A percentile compares a stretch with the other conserved stretches of the same genome.
Evolutionary conservation across 2,888 invertebrate species (phyloP).

Genomic region (Mesopsocus fuscifrons): DNA sequence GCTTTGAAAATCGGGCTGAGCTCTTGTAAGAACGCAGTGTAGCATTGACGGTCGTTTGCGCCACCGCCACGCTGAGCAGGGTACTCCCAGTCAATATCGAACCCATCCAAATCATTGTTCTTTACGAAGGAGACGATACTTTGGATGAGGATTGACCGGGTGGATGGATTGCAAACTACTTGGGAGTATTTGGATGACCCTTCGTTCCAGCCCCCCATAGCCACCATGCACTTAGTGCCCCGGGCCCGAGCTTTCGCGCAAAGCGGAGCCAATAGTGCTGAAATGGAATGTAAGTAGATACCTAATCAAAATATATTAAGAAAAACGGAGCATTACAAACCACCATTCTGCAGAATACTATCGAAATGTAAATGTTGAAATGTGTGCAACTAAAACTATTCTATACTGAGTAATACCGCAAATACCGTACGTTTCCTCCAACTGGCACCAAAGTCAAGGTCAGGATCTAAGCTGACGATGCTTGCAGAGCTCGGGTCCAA

Average conservation of each 20-base stretch:
- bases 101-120: constrained; percentile 42
- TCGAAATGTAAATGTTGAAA: too few species aligned
- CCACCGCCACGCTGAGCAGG: constrained; percentile 36
- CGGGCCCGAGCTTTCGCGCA: constrained; percentile 32
- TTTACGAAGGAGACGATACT: constrained; percentile 33
- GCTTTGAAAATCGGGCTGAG: too few species aligned
- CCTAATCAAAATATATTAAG: constrained; percentile 1
- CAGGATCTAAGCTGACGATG: background rate
- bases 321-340: background rate
- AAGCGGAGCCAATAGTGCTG: constrained; percentile 33
- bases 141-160: constrained; percentile 33
- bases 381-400: too few species aligned
- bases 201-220: constrained; percentile 52
- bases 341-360: background rate
- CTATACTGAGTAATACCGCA: background rate
- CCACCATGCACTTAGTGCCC: constrained; percentile 35
- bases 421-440: too few species aligned
- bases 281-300: constrained; percentile 4
- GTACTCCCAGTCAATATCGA: constrained; percentile 58
- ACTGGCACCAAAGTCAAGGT: background rate
- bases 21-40: too few species aligned
- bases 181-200: constrained; percentile 37
- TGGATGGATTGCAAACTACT: constrained; percentile 27
- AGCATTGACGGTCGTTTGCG: constrained; percentile 22
- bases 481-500: background rate